A percentile compares a stretch with the other conserved stretches of the same genome.
phyloP scores from a whole-genome alignment of 2,797 vertebrate species.

The Acanthiza pusilla region DNA sequence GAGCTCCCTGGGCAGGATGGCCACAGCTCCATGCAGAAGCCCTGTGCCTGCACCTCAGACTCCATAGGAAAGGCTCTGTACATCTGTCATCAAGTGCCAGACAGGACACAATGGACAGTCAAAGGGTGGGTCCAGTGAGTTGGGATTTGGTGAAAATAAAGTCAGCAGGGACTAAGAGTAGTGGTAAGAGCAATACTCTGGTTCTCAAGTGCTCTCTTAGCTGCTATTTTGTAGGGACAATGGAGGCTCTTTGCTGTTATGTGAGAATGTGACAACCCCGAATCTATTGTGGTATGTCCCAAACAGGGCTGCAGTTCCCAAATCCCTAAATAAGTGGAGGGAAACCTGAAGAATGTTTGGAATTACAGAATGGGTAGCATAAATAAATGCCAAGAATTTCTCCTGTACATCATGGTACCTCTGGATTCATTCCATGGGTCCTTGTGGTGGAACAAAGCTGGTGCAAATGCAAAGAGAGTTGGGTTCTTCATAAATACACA shows the following conservation, averaged over 20 bases:
- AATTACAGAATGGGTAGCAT: background rate
- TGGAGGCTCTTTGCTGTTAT: background rate
- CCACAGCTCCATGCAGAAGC: background rate
- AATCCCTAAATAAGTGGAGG: background rate
- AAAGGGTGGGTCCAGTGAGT: too few relatives aligned
- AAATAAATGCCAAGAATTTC: background rate
- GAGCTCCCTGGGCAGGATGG: background rate
- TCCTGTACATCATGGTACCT: background rate
- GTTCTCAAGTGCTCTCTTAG: background rate
- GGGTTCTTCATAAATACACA: background rate
- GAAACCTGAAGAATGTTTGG: background rate
- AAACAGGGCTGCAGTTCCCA: background rate
- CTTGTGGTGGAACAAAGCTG: background rate
- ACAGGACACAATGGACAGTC: fast-evolving
- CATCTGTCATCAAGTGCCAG: background rate
- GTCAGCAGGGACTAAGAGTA: background rate
- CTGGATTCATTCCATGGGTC: background rate
- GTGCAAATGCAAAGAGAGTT: background rate
- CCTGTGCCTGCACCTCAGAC: background rate
- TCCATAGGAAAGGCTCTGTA: background rate
- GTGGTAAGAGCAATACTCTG: background rate
- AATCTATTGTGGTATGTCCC: background rate
- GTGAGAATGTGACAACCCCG: background rate
- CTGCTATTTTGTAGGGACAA: background rate
- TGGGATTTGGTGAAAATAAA: background rate